A percentile compares a stretch with the other conserved stretches of the same genome.
Evolutionary conservation across 1,140 invertebrate genomes (phyloP).

Genomic region (Nomia melanderi): DNA sequence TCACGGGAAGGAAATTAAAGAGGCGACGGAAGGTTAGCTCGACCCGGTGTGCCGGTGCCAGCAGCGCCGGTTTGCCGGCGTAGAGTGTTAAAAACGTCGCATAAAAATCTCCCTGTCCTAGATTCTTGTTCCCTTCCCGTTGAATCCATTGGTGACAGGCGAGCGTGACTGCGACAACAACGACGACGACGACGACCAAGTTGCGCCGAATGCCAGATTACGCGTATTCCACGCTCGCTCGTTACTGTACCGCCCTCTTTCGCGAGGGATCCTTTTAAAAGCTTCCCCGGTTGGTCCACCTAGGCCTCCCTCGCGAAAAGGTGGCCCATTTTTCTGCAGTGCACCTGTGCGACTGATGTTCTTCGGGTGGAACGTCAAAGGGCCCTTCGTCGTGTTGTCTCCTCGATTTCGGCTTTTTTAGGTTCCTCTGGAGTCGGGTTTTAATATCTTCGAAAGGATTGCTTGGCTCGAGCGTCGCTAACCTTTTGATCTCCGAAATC

Average conservation of each 20-base stretch:
- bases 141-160: constrained; percentile 23
- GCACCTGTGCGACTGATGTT: not conserved
- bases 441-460: no score
- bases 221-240: constrained; percentile 23
- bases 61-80: no score
- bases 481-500: no score
- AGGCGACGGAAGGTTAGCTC: not conserved
- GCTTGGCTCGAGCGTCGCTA: no score
- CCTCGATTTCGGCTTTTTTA: no score
- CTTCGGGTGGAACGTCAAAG: not conserved
- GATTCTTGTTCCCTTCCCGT: constrained; percentile 35
- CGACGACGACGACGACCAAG: constrained; percentile 8
- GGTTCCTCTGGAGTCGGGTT: no score
- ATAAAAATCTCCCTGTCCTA: constrained; percentile 43
- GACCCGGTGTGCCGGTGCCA: no score
- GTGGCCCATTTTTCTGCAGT: constrained; percentile 9
- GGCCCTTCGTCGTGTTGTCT: no score
- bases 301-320: not conserved
- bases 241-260: constrained; percentile 28
- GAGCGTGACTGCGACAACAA: constrained; percentile 22
- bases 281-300: not conserved
- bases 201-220: constrained; percentile 36
- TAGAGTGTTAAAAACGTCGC: constrained; percentile 36
- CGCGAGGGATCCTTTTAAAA: not conserved
- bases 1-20: constrained; percentile 6